These are phyloP conservation scores for Lasioglossum albipes DNA, from an alignment of 1,140 invertebrate genomes.

Conservation along the genomic window DNA sequence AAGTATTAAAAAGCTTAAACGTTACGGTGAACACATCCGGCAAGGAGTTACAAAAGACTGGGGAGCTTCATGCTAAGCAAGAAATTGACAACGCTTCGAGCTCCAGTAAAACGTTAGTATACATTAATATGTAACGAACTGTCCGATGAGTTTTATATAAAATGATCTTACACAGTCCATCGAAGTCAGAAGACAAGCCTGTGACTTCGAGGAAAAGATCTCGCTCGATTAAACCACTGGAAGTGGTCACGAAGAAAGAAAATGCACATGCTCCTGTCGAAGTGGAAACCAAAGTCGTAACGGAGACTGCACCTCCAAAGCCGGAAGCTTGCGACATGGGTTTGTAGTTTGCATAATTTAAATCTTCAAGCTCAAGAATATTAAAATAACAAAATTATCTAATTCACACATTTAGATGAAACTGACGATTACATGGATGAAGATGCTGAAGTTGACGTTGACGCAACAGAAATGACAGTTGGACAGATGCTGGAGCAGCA, in stretches of 20 bases:
- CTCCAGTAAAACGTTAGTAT: slow-evolving; percentile 56
- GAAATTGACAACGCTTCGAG: slow-evolving; percentile 19
- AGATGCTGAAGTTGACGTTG: slow-evolving; percentile 72
- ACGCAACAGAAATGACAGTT: slow-evolving; percentile 77
- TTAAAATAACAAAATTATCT: slow-evolving; percentile 24
- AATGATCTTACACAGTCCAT: neutral
- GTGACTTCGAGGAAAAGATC: slow-evolving; percentile 44
- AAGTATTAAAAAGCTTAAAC: slow-evolving; percentile 93
- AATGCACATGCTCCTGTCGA: slow-evolving; percentile 28
- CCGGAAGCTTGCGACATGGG: slow-evolving; percentile 47
- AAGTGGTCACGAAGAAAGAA: slow-evolving; percentile 22
- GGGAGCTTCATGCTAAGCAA: slow-evolving; percentile 41
- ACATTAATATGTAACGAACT: too few relatives aligned
- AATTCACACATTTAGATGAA: slow-evolving; percentile 63
- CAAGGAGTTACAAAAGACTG: slow-evolving; percentile 57
- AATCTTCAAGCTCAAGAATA: too few relatives aligned
- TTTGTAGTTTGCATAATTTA: too few relatives aligned
- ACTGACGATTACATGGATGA: slow-evolving; percentile 78
- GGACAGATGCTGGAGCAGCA: slow-evolving; percentile 78
- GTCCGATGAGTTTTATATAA: too few relatives aligned
- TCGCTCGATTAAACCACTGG: slow-evolving; percentile 11
- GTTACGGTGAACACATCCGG: slow-evolving; percentile 77
- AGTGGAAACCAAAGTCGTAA: slow-evolving; percentile 8
- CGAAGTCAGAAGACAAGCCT: slow-evolving; percentile 6
- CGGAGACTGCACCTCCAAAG: slow-evolving; percentile 11